These are phyloP conservation scores for Abrostola triplasia DNA, from an alignment of 2,888 invertebrate genomes.

Conservation along the genomic window DNA sequence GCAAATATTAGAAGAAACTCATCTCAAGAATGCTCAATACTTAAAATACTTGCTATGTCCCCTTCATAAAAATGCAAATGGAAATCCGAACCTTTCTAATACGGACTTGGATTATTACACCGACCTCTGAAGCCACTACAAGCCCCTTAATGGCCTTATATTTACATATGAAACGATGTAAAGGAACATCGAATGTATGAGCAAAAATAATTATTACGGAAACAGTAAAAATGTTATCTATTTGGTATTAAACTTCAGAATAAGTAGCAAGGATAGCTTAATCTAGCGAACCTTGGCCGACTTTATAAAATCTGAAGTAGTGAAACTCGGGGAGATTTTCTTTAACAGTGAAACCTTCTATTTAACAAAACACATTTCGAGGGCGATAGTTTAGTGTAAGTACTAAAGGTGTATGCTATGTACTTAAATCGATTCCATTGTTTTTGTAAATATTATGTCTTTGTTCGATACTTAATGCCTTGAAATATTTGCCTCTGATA, in stretches of 20 bases:
- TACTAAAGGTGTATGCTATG: neutral
- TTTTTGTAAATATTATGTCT: no score
- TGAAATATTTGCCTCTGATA: neutral
- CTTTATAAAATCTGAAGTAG: conserved; percentile 37
- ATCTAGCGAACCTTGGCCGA: conserved; percentile 44
- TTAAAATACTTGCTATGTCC: conserved; percentile 49
- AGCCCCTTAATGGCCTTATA: conserved; percentile 23
- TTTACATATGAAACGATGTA: conserved; percentile 46
- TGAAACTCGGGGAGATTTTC: conserved; percentile 39
- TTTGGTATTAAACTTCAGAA: conserved; percentile 19
- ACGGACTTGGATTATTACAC: conserved; percentile 35
- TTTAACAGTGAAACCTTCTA: conserved; percentile 15
- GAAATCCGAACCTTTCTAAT: conserved; percentile 39
- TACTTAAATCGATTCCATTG: no score
- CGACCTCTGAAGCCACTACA: conserved; percentile 30
- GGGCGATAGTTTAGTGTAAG: neutral
- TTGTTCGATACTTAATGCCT: neutral
- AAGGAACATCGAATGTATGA: conserved; percentile 1
- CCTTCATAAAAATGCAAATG: conserved; percentile 59
- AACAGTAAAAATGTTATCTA: neutral
- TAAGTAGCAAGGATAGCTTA: conserved; percentile 24
- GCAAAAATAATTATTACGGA: neutral
- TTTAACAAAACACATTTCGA: neutral
- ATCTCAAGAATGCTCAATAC: conserved; percentile 49
- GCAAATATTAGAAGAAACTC: conserved; percentile 44